These are phyloP conservation scores for Hippocampus guttulatus DNA, from an alignment of 2,113 vertebrate genomes.

Conservation along the genomic window DNA sequence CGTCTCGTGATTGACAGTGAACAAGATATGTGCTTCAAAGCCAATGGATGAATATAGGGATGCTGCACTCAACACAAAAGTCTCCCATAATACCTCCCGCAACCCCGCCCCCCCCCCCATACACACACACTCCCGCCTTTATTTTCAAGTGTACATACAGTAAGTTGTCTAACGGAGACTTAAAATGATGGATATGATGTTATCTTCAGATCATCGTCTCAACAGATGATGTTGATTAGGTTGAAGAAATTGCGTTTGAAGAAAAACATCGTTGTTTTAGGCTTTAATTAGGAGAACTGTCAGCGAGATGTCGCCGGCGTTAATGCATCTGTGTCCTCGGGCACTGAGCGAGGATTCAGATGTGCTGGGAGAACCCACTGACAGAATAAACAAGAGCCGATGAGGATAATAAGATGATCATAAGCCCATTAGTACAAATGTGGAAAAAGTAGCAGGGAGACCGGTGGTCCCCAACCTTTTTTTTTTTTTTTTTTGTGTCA, in stretches of 20 bases:
- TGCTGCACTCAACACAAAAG: neutral
- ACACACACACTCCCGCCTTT: neutral
- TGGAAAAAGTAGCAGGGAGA: neutral
- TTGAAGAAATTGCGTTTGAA: conserved; percentile 11
- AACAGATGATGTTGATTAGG: neutral
- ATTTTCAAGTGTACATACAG: neutral
- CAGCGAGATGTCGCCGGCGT: conserved; percentile 15
- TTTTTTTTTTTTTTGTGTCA: too few species aligned
- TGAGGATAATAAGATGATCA: conserved; percentile 23
- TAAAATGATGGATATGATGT: neutral
- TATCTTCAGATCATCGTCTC: neutral
- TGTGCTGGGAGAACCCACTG: conserved; percentile 36
- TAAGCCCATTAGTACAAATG: conserved; percentile 21
- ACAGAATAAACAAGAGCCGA: conserved; percentile 32
- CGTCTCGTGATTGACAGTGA: neutral
- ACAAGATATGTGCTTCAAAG: neutral
- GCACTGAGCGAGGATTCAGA: conserved; percentile 16
- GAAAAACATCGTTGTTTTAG: conserved; percentile 6
- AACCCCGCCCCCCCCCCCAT: too few species aligned
- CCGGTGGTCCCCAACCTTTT: too few species aligned
- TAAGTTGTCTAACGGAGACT: neutral
- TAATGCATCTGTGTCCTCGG: conserved; percentile 20
- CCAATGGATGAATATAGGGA: neutral
- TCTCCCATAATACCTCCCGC: neutral
- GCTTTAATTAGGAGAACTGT: conserved; percentile 28